Conservation (phyloP, 2,113 vertebrate species). For the Grallaria varia region DNA sequence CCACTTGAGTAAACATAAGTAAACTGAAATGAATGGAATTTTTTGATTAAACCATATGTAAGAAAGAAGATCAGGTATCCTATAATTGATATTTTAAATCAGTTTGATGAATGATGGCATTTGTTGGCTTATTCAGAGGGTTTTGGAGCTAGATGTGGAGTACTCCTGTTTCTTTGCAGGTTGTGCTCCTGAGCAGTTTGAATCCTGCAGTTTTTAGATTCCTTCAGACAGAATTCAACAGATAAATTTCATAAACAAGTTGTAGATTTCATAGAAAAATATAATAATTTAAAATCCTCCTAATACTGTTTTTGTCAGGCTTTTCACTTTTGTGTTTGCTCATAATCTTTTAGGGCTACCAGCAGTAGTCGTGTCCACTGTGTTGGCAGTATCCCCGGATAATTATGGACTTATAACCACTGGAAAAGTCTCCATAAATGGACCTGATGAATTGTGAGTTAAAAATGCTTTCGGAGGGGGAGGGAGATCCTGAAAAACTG, state of each 20-base stretch:
- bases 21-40: background rate
- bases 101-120: background rate
- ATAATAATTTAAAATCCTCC: background rate
- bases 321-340: background rate
- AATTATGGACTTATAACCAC: slow-evolving; percentile 86
- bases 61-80: background rate
- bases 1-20: background rate
- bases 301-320: background rate
- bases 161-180: background rate
- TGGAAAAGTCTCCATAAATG: slow-evolving; percentile 75
- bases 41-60: background rate
- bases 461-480: background rate
- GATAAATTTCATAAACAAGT: background rate
- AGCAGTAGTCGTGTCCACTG: slow-evolving; percentile 81
- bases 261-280: background rate
- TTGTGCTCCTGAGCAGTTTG: background rate
- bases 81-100: background rate
- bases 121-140: background rate
- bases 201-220: background rate
- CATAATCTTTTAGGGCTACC: slow-evolving; percentile 81
- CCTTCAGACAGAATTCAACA: background rate
- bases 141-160: background rate
- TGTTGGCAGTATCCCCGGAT: slow-evolving; percentile 83
- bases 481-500: background rate
- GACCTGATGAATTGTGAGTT: slow-evolving; percentile 89